Percentiles rank a stretch among this genome's conserved stretches.
These are phyloP conservation scores for Wiebesia pumilae DNA, from an alignment of 1,140 invertebrate genomes.

Conservation along the genomic window DNA sequence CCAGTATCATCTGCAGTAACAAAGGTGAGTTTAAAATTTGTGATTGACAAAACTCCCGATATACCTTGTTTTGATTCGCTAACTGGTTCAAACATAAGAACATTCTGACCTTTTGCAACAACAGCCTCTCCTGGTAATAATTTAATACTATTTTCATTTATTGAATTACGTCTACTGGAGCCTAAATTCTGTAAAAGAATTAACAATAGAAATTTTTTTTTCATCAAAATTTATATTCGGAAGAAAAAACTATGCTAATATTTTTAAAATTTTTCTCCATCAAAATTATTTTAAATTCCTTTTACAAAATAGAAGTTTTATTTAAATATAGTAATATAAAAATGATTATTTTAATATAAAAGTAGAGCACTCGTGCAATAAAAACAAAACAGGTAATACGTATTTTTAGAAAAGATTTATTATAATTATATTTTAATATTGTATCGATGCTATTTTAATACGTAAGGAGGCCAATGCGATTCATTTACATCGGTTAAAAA, in stretches of 20 bases:
- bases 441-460: not conserved
- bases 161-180: constrained; percentile 66
- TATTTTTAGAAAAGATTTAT: not conserved
- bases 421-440: not conserved
- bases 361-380: not conserved
- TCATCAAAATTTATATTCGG: not conserved
- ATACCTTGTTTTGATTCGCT: constrained; percentile 85
- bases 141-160: constrained; percentile 67
- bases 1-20: constrained; percentile 80
- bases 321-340: not conserved
- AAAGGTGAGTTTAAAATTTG: constrained; percentile 92
- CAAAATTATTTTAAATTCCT: too few species aligned
- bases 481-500: too few species aligned
- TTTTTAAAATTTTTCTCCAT: too few species aligned
- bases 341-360: not conserved
- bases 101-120: constrained; percentile 85
- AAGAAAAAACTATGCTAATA: too few species aligned
- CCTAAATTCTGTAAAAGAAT: constrained; percentile 59
- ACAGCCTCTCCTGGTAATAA: constrained; percentile 83
- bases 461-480: too few species aligned
- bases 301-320: too few species aligned
- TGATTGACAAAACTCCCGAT: constrained; percentile 86
- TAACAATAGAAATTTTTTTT: not conserved
- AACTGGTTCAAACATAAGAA: constrained; percentile 87
- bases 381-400: not conserved